Evolutionary conservation across 2,113 vertebrate species (phyloP), one percentile per base, ranked within the genome.

Genomic region (Cromileptes altivelis): DNA sequence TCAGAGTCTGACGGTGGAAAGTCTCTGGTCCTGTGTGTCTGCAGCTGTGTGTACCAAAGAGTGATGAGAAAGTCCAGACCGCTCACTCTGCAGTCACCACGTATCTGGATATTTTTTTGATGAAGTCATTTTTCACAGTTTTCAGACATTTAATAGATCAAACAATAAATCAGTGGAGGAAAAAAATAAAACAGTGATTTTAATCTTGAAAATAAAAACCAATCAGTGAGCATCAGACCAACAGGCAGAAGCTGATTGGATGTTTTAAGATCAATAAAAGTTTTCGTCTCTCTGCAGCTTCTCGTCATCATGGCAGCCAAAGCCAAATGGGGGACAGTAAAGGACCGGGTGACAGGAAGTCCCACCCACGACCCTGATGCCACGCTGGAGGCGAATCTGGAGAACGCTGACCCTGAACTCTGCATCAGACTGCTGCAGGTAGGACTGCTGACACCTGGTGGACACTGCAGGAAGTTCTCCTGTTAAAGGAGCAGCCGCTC

Each of bases 341-440:
- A 97, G 75, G 95, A 95, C 61, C 95, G 89, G 40, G 86, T 98
- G 50, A 80, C 56, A 15, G 33, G 23, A 0, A 92, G 94, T 40
- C 83, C 95, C 0, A 9, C 37, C 11, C 93, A 92, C 55, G 96
- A 97, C 23, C 60, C 91, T 0, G 97, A 97, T 42, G 57, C 81
- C 37, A 90, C 93, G 63, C 94, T 96, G 0, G 97, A 98, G 80
- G 96, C 97, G 61, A 98, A 97, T 91, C 92, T 98, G 91, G 97
- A 98, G 91, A 97, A 93, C 1, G 97, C 97, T 0, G 96, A 97
- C 57, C 96, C 97, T 0, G 97, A 98, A 76, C 93, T 98, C 12
- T 98, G 97, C 88, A 96, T 97, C 85, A 95, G 96, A 10, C 96
- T 98, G 63, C 94, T 98, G 49, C 97, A 98, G 90, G 94, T 98